Evolutionary conservation across 2,797 vertebrate genomes (phyloP), one percentile per base, ranked within the genome.

Genomic region (Gymnocypris eckloni): DNA sequence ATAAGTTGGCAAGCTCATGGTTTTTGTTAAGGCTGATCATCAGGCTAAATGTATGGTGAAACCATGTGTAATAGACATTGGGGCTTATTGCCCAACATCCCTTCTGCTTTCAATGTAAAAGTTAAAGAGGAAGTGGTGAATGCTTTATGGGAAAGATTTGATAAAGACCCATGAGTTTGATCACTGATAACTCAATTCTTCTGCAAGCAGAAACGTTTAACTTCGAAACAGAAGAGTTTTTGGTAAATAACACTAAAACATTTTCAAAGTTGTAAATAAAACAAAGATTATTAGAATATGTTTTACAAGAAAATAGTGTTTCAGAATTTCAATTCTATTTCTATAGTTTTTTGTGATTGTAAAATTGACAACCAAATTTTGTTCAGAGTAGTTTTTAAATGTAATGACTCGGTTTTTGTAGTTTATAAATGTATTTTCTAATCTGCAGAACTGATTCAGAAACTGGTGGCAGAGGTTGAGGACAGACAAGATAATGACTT

Each of bases 371-470:
- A 22, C 18, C 48, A 56, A 25, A 2, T 16, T 37, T 67, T 37
- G 9, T 37, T 59, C 7, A 11, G 3, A 4, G 66, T 37, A 9
- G 28, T 20, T 28, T 73, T 61, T 4, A 20, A 43, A 22, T 72
- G 41, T 45, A n/a, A 37, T 37, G 28, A 18, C 39, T 39, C 39
- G 5, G 20, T 20, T 72, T 20, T 37, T 37, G 28, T 52, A 52
- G 13, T 28, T 76, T 33, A 20, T 39, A 54, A 3, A 25, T 41
- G 6, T 16, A 28, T 20, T 13, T 22, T 15, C 37, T 20, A 33
- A 48, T 20, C 11, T 25, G 52, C 91, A 96, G 96, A 96, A 69
- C 92, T 96, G 12, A 90, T 95, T 83, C 94, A 96, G 89, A 95
- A 95, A 86, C 90, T 96, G 84, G 92, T 94, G 79, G 93, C 93